Base-by-base conservation (phyloP, 1,140 invertebrate species). In the Hermetia illucens region DNA sequence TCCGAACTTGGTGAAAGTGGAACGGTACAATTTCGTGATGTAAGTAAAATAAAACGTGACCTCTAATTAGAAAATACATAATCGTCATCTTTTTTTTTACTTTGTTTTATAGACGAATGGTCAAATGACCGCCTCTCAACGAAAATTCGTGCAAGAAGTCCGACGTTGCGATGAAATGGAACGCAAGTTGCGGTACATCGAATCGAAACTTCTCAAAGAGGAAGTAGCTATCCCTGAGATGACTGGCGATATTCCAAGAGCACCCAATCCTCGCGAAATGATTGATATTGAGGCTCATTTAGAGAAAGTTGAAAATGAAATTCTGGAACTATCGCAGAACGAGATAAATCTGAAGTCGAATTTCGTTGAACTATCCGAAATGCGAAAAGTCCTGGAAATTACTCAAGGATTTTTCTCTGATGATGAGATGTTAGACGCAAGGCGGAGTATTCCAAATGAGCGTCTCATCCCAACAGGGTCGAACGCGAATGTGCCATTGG, bases 1-100 rank as follows among this genome's bases (percentile, higher is more conserved):
- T 88, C 86, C 9, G 86, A 92, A 62, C 65, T 94, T 9, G 89
- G 89, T 39, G 89, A 94, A 70, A 67, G 92, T 40, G 89, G 89
- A n/a, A 68, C 92, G 20, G 88, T 88, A 5, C 84, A 93, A 63
- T 94, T 94, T 61, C 70, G 86, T 58, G 88, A 93, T 68, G 85
- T 91, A 70, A 82, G 82, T 38, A n/a, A n/a, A n/a, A n/a, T n/a
- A n/a, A n/a, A n/a, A n/a, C n/a, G 19, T 34, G 6, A 8, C n/a
- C n/a, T n/a, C n/a, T n/a, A n/a, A n/a, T n/a, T n/a, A n/a, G n/a
- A n/a, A n/a, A n/a, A n/a, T n/a, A n/a, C n/a, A n/a, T n/a, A n/a
- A n/a, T 39, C 21, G 31, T 30, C 16, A 12, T 27, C 34, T 37
- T 31, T 34, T 22, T 33, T 35, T 5, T n/a, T 35, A 19, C 5